Base-by-base conservation (phyloP, 2,113 vertebrate species). In the Cyprinodon brontotheroides region DNA sequence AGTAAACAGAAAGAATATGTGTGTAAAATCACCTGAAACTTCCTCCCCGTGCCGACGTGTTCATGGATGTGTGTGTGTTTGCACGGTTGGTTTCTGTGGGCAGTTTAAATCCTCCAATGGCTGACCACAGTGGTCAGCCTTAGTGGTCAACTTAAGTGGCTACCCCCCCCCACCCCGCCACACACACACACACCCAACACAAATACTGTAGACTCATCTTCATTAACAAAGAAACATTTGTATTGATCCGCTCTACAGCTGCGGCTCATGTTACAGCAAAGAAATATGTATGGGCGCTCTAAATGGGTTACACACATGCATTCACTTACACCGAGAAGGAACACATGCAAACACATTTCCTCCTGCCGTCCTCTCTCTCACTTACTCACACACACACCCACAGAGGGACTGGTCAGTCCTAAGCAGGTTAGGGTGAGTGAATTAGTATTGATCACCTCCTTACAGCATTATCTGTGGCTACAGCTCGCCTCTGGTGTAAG, bases 211-310 rank as follows among this genome's bases (percentile, higher is more conserved):
- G 53, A 79, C 78, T 83, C 79, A 80, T 92, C 83, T 91, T 92
- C 87, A 91, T 89, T 89, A 89, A 93, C 87, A 86, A 81, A 90
- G 84, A 91, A 88, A 92, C 89, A 92, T 90, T 90, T 85, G 38
- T 88, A 91, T 93, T 85, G 91, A 90, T 91, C 86, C 48, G 79
- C 63, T 78, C 83, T 82, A 76, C 83, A 80, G 85, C 89, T 80
- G 67, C 53, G 72, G 67, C 68, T 91, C 86, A 65, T 79, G 81
- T 93, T 93, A 87, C 87, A 87, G 85, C 83, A 70, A 82, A 89
- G 85, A 90, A 92, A 92, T 92, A 92, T 93, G 91, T 89, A 90
- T 75, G 62, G 63, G 61, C 70, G 61, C 63, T 7, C 85, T 89
- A 92, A 90, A 87, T 82, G 81, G 72, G 84, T 89, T 91, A 89